Base-by-base conservation (phyloP, 2,888 invertebrate species). In the Cacoxenus indagator region DNA sequence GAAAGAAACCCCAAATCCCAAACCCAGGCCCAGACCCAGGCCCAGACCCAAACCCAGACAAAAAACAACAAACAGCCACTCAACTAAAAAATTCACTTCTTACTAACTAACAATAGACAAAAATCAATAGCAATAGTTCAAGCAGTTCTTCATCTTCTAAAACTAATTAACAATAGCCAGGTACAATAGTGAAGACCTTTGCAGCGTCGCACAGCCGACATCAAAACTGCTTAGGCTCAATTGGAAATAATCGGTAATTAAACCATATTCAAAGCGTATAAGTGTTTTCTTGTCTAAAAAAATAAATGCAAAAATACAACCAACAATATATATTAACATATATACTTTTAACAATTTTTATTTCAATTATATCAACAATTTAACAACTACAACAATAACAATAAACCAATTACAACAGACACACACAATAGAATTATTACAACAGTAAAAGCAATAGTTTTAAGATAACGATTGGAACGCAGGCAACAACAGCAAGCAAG, bases 321-420 rank as follows among this genome's bases (percentile, higher is more conserved):
- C 5, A 51, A 51, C 14, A 48, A 19, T 22, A 9, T 8, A 51
- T 71, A 73, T 71, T 69, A 59, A 71, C 65, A 69, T 74, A 67
- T 59, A 67, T 77, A 70, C 22, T 51, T 51, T 51, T 51, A 75
- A 70, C 81, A 79, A 82, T 79, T 79, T 79, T 79, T 79, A 79
- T 79, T 79, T 80, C 79, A 80, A 80, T 82, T 80, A 82, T 82
- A n/a, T n/a, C n/a, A n/a, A n/a, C n/a, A n/a, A n/a, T n/a, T n/a
- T 54, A 54, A 68, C 66, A 76, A 68, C 45, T 22, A 67, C 59
- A 64, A 65, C 76, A 31, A 65, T 62, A 45, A 67, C 70, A 68
- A 67, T 62, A 45, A 19, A 45, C 55, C 29, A 55, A 46, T n/a
- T 31, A 67, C 27, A 59, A 48, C 45, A 67, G 46, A 48, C 48